Base-by-base conservation (phyloP, 2,797 vertebrate genomes). In the Melanotaenia maccullochi region DNA sequence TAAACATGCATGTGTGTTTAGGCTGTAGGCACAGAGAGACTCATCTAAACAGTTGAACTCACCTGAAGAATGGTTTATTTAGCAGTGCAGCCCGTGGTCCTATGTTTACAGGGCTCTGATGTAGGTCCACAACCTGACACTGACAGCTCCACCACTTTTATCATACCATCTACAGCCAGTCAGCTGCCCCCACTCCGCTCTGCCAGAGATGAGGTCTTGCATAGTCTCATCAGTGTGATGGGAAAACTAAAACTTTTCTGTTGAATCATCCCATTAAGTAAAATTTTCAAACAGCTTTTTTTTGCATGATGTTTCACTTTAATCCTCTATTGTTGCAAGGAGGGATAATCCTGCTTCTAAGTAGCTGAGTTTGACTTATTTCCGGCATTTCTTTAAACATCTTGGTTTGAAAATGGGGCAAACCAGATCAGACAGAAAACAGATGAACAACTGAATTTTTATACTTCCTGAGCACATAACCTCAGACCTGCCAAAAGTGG, bases 71-170 rank as follows among this genome's bases (percentile, higher is more conserved):
- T 84, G 65, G 82, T 90, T 90, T 89, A 70, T 86, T 63, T 47
- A 68, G 73, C 63, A 1, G n/a, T 59, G 52, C 70, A 40, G 78
- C 47, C 71, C 75, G 73, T 73, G 69, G 62, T 20, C 25, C 68
- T 80, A 76, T 91, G 87, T 92, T 88, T 89, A 87, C 82, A 69
- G 42, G 55, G 33, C 87, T 85, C 71, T 80, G 75, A 72, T 87
- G 82, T 82, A 85, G 87, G 82, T 86, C 87, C 65, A 0, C 61
- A n/a, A 71, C 73, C 71, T 68, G 71, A 61, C 56, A 55, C 75
- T 70, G 79, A 79, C 73, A 83, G 40, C 65, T 66, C 62, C 54
- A 5, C 38, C 0, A 1, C 73, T 85, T 44, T 83, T 76, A 88
- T 85, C 82, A 18, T 57, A 11, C 73, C 81, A 83, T 85, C 83